Evolutionary conservation across 2,113 vertebrate genomes (phyloP), one percentile per base, ranked within the genome.

Genomic region (Laticauda laticaudata): DNA sequence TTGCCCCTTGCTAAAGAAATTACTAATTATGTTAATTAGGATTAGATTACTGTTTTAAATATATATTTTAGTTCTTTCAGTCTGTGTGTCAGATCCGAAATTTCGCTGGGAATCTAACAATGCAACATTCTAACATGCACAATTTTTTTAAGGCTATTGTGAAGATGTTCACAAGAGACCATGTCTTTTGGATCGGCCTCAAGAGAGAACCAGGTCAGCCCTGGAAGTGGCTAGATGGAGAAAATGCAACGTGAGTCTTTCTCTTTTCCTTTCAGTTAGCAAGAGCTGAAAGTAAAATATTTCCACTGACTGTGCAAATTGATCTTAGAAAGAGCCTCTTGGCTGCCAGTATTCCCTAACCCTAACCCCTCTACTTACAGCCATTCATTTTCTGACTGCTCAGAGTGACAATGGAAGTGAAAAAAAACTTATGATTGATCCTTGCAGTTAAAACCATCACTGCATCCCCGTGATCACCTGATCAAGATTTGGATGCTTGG

Each of bases 81-180:
- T 12, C 29, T n/a, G 14, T n/a, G 4, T 69, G 29, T n/a, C n/a
- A 64, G 1, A 15, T 69, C 29, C n/a, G 64, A 15, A n/a, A n/a
- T n/a, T 15, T 29, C n/a, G 61, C 12, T n/a, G 61, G 61, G 12
- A n/a, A 5, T 69, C 12, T n/a, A 69, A 15, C 61, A 69, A 15
- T n/a, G 12, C 29, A n/a, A n/a, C 0, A 4, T 69, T 69, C 29
- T 69, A n/a, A 69, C 12, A 69, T 69, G 61, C 61, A 69, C 61
- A 1, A n/a, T n/a, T n/a, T n/a, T 14, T n/a, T 14, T 2, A 69
- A 69, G 61, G 29, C 2, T 14, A 1, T n/a, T n/a, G 4, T 69
- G 61, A n/a, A 0, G 29, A 15, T 5, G 3, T 5, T 69, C 12
- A n/a, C 4, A 14, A 5, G 29, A n/a, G 4, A 5, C 4, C 1